Evolutionary conservation across 2,888 invertebrate genomes (phyloP), one percentile per base, ranked within the genome.

Genomic region (Lasioglossum morio): DNA sequence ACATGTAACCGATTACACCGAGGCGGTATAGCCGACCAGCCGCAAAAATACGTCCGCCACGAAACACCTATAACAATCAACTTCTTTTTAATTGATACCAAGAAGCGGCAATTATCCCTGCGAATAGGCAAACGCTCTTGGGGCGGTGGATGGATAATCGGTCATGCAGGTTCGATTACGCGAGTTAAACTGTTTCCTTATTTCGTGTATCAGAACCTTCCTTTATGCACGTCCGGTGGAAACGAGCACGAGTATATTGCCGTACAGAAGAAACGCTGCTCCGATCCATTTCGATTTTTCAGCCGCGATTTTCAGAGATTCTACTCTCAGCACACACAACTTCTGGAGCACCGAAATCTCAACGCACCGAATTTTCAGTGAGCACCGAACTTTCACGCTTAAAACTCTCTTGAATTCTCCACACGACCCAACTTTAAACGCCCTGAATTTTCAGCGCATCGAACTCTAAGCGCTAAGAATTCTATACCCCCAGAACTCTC

Each of bases 51-150:
- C 12, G 7, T 19, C 16, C n/a, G 30, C 30, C 30, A 34, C 66
- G 46, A 30, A 66, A 60, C 46, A 72, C 34, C 66, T 78, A 34
- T 43, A 43, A 78, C 73, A 46, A 79, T 66, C 73, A 78, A 63
- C n/a, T 69, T 60, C 34, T 34, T 63, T 72, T 63, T 66, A 53
- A 81, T 77, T 72, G 48, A 30, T 72, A 19, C 40, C 53, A 40
- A n/a, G 76, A 60, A 66, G 34, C 16, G 4, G 72, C 60, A 53
- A 30, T 69, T 34, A 46, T 63, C 19, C 48, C 30, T 37, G n/a
- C 48, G 46, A 77, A 57, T 16, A 23, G 76, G 57, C 63, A 4
- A 40, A 66, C n/a, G 16, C 4, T 66, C 37, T 63, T 10, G 37
- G 72, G 46, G 23, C 34, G 7, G 27, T 72, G 43, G 60, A 60